Evolutionary conservation across 2,888 invertebrate species (phyloP), one percentile per base, ranked within the genome.

Genomic region (Nasonovia ribisnigri): DNA sequence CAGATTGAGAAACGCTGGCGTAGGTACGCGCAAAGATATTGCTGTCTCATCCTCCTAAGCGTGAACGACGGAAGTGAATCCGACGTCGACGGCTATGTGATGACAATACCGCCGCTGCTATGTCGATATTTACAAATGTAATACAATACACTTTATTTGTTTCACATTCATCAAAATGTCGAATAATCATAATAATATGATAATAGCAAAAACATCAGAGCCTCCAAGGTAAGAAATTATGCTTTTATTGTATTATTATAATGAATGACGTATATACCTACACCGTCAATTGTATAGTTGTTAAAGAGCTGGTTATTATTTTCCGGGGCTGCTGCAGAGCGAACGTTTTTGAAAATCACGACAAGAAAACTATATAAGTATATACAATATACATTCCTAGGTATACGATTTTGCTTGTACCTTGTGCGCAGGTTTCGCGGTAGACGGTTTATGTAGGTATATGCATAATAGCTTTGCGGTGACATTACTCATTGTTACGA

Each of bases 401-500:
- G 20, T 36, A n/a, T n/a, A 60, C 16, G 67, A 20, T 16, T 16
- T 67, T 67, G 8, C 77, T 77, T 36, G 36, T 42, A 20, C 36
- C n/a, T 20, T 46, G 20, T 88, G 20, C 51, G 36, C 36, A n/a
- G 87, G 24, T 88, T 88, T 88, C 10, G 88, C 42, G 24, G 51
- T 54, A 36, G 16, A 46, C 48, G 51, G 51, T 54, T 5, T 20
- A 20, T 6, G 16, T 24, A 24, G 24, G 36, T 51, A 54, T 36
- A 48, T n/a, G n/a, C 51, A 36, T 36, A n/a, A 67, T 88, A 42
- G 46, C 67, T 86, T 60, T 92, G 92, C 77, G 92, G 88, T 88
- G 88, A 92, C 51, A 88, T 88, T 88, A 51, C 26, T 54, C 43
- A 54, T 91, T 91, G 91, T 91, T 54, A 84, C 51, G 36, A 92